Evolutionary conservation across 2,888 invertebrate genomes (phyloP).

Genomic region (Harpagoxenus sublaevis): DNA sequence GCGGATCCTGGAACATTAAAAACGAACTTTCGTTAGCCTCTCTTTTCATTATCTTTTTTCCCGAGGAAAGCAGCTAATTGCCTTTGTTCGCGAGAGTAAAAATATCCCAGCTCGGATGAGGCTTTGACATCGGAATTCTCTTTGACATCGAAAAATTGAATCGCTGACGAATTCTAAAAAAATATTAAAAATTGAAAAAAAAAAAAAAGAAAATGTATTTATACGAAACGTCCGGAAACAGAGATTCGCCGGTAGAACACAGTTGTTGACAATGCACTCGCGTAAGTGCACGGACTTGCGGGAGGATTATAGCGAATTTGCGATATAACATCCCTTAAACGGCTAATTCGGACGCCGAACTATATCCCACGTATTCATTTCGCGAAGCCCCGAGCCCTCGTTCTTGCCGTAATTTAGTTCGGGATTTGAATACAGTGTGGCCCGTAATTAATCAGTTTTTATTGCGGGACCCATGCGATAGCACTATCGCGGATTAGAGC

Average conservation of each 20-base stretch:
- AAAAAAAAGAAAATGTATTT: neutral
- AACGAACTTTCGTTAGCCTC: neutral
- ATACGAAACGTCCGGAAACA: neutral
- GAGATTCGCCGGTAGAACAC: neutral
- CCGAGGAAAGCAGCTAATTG: neutral
- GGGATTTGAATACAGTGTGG: conserved; percentile 52
- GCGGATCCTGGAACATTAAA: conserved; percentile 64
- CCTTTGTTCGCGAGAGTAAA: conserved; percentile 14
- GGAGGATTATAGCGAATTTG: conserved; percentile 48
- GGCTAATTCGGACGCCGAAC: conserved; percentile 47
- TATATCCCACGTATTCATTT: conserved; percentile 53
- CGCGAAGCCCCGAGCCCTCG: conserved; percentile 10
- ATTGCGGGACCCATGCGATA: conserved; percentile 36
- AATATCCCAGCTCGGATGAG: neutral
- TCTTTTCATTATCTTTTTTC: neutral
- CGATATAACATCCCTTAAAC: conserved; percentile 43
- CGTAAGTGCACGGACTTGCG: neutral
- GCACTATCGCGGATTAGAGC: conserved; percentile 46
- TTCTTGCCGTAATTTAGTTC: conserved; percentile 49
- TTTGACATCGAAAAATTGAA: neutral
- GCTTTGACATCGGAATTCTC: neutral
- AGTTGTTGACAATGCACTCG: neutral
- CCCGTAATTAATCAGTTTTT: conserved; percentile 55
- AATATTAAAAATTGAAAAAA: neutral
- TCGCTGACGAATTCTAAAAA: neutral